These are phyloP conservation scores for Dynastes tityus DNA, from an alignment of 2,888 invertebrate genomes.

Conservation along the genomic window DNA sequence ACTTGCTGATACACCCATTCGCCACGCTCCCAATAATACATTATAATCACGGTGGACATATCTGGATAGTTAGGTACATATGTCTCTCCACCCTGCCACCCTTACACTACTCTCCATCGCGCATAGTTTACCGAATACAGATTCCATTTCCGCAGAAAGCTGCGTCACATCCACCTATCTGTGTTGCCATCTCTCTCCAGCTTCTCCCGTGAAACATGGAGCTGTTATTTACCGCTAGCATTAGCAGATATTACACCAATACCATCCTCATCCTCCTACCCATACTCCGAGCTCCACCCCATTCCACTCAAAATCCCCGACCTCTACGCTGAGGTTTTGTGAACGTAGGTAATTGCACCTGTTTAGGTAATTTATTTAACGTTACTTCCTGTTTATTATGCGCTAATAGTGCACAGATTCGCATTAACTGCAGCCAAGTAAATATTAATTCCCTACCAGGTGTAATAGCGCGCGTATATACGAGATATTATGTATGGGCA, in stretches of 20 bases:
- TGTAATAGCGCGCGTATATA: too few relatives aligned
- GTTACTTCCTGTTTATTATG: slow-evolving; percentile 41
- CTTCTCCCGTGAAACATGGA: neutral
- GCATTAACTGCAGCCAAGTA: slow-evolving; percentile 44
- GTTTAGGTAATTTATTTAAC: slow-evolving; percentile 40
- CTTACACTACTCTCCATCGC: neutral
- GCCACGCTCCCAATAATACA: too few relatives aligned
- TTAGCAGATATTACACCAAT: slow-evolving; percentile 19
- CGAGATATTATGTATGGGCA: neutral
- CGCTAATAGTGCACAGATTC: slow-evolving; percentile 45
- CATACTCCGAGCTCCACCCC: too few relatives aligned
- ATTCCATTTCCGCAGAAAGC: neutral
- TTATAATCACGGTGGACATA: too few relatives aligned
- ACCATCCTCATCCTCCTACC: too few relatives aligned
- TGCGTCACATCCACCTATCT: too few relatives aligned
- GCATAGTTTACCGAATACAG: neutral
- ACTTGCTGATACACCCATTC: too few relatives aligned
- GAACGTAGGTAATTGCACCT: slow-evolving; percentile 31
- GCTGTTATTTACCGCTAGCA: neutral
- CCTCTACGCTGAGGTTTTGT: neutral
- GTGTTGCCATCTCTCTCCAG: too few relatives aligned
- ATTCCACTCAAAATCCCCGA: too few relatives aligned
- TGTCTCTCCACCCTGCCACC: neutral
- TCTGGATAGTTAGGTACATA: neutral
- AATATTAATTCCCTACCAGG: slow-evolving; percentile 32